Evolutionary conservation across 1,140 invertebrate genomes (phyloP).

Genomic region (Drosophila saltans): DNA sequence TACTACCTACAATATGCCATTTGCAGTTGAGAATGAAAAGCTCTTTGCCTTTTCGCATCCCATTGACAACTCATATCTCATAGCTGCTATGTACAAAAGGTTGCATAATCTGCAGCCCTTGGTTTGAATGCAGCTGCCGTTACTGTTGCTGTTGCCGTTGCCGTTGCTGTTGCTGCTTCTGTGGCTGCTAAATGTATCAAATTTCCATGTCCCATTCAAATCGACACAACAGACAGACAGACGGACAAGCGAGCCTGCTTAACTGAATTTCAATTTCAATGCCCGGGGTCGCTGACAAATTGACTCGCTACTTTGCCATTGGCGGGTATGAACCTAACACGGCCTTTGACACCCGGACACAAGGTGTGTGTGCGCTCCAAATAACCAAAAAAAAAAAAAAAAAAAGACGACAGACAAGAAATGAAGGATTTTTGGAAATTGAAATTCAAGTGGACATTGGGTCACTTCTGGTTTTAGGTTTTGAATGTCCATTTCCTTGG

Average conservation of each 20-base stretch:
- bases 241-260: conserved; percentile 30
- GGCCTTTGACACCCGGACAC: conserved; percentile 66
- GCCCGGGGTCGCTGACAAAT: conserved; percentile 64
- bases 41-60: conserved; percentile 14
- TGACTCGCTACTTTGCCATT: conserved; percentile 65
- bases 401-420: neutral
- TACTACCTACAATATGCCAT: conserved; percentile 6
- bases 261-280: conserved; percentile 71
- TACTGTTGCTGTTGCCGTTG: conserved; percentile 18
- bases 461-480: conserved; percentile 72
- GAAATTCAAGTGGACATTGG: conserved; percentile 73
- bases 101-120: conserved; percentile 51
- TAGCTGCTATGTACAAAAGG: conserved; percentile 36
- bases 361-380: conserved; percentile 26
- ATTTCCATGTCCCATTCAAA: conserved; percentile 63
- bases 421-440: conserved; percentile 52
- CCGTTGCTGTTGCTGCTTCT: neutral
- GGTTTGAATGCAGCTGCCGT: conserved; percentile 46
- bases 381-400: conserved; percentile 16
- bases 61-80: conserved; percentile 20
- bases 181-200: conserved; percentile 50
- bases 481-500: conserved; percentile 75
- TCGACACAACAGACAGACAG: conserved; percentile 15
- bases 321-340: conserved; percentile 63
- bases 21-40: conserved; percentile 18